phyloP scores from a whole-genome alignment of 2,797 vertebrate genomes.

The Denticeps clupeoides region DNA sequence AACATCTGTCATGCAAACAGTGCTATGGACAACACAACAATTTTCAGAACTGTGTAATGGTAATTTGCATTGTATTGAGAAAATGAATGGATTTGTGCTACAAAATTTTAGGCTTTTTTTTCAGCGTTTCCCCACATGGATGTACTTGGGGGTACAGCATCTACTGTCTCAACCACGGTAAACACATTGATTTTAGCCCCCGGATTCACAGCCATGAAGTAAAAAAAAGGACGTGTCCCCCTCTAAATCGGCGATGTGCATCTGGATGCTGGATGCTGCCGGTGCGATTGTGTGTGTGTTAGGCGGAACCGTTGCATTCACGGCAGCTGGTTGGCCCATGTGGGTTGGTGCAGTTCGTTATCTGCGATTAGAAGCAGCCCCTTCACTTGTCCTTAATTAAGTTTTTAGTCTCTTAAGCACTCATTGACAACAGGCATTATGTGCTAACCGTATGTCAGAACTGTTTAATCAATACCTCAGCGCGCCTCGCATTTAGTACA shows the following conservation, averaged over 20 bases:
- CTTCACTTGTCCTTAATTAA: slow-evolving; percentile 30
- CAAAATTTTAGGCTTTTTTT: no score
- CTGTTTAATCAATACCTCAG: slow-evolving; percentile 14
- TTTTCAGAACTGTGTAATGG: no score
- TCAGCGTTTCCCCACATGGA: no score
- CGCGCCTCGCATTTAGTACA: slow-evolving; percentile 2
- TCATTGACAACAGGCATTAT: slow-evolving; percentile 22
- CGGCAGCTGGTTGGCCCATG: neutral
- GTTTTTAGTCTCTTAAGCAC: slow-evolving; percentile 26
- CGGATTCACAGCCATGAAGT: slow-evolving; percentile 1
- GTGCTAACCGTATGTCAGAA: slow-evolving; percentile 12
- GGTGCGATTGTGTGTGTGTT: no score
- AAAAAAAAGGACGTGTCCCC: slow-evolving; percentile 3
- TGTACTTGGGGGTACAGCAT: no score
- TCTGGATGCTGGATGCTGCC: no score
- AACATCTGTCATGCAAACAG: no score
- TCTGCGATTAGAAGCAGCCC: slow-evolving; percentile 10
- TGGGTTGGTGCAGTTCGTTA: slow-evolving; percentile 2
- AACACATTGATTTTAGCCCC: slow-evolving; percentile 5
- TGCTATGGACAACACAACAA: no score
- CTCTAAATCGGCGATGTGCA: neutral
- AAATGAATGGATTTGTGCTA: no score
- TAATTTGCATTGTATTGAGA: no score
- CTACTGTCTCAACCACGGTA: slow-evolving; percentile 4
- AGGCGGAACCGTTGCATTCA: no score